Evolutionary conservation across 1,140 invertebrate genomes (phyloP), one percentile per base, ranked within the genome.

Genomic region (Anastatus disparis): DNA sequence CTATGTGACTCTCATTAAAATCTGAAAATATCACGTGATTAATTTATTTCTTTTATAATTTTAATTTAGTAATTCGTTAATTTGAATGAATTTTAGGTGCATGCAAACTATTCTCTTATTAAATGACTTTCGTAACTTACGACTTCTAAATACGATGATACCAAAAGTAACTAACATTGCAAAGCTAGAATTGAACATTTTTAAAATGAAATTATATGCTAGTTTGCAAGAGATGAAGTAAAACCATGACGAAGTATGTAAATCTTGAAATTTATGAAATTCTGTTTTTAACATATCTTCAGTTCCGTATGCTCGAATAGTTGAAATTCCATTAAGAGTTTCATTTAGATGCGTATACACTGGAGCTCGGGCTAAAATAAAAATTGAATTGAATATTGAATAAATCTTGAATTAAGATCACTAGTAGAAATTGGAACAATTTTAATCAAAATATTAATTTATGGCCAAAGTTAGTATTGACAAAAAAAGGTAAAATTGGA

Each of bases 301-400:
- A 15, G 63, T 55, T 1, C 44, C 12, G 1, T 66, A 7, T 6
- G 92, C 89, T 72, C 92, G 80, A 22, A 94, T 91, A 0, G 91
- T 92, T 22, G 88, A 84, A 1, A 93, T 76, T 7, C 92, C 92
- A 77, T 90, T 87, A 7, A 93, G 70, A 1, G 90, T 88, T 2
- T 91, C 87, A 70, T 87, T 90, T 0, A 93, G 78, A 75, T 93
- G 91, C 35, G 93, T 93, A 74, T 94, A 94, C 0, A 95, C 90
- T 27, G 94, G 95, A 78, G 91, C 92, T 62, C 91, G 87, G 52
- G 90, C 92, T 93, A 13, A 35, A 86, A 83, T 50, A n/a, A n/a
- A n/a, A n/a, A n/a, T n/a, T n/a, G n/a, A n/a, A n/a, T n/a, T n/a
- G n/a, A n/a, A n/a, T n/a, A n/a, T n/a, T n/a, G n/a, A n/a, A n/a